Percentiles rank a stretch among this genome's conserved stretches.
Evolutionary conservation across 2,113 vertebrate genomes (phyloP).

Genomic region (Aspiorhynchus laticeps): DNA sequence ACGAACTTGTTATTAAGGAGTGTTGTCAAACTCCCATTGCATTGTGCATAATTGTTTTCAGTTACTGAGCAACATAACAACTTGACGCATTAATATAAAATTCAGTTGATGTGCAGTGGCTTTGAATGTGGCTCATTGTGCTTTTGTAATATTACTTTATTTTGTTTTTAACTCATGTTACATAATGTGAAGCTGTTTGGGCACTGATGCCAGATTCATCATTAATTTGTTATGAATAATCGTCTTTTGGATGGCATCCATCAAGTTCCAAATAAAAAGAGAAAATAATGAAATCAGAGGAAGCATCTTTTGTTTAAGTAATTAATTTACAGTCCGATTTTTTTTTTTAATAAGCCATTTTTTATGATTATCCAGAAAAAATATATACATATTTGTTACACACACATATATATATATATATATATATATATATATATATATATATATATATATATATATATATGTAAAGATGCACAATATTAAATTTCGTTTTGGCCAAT

Average conservation of each 20-base stretch:
- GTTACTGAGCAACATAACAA: neutral
- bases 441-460: too few species aligned
- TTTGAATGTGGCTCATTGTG: constrained; percentile 51
- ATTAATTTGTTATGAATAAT: neutral
- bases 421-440: too few species aligned
- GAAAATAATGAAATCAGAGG: neutral
- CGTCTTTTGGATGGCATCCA: neutral
- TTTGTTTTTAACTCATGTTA: constrained; percentile 13
- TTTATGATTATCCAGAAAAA: too few species aligned
- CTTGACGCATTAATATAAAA: neutral
- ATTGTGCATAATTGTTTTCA: neutral
- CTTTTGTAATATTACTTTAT: constrained; percentile 9
- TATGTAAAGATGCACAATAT: too few species aligned
- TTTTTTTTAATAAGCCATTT: too few species aligned
- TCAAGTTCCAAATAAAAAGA: constrained; percentile 17
- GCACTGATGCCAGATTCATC: neutral
- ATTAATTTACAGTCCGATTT: neutral
- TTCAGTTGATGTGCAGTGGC: neutral
- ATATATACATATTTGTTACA: too few species aligned
- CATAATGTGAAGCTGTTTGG: constrained; percentile 8
- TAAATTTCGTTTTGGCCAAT: too few species aligned
- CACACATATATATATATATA: too few species aligned
- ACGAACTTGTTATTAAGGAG: neutral
- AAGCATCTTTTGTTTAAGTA: neutral
- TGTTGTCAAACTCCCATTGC: neutral